These are phyloP conservation scores for Stegodyphus mimosarum DNA, from an alignment of 1,140 invertebrate species.

Conservation along the genomic window DNA sequence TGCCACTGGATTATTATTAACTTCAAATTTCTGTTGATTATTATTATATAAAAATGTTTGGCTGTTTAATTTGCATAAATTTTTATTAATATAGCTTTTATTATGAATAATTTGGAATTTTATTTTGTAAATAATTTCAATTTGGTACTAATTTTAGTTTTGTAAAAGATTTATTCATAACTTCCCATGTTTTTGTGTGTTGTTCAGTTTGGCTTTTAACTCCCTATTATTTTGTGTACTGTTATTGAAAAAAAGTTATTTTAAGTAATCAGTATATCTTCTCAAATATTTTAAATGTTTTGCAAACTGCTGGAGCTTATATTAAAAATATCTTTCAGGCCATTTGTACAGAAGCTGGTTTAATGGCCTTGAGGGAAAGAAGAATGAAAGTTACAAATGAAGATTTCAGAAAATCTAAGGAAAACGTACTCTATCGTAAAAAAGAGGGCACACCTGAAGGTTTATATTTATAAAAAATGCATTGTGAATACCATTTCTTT, in stretches of 20 bases:
- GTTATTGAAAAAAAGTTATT: neutral
- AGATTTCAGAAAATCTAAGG: conserved; percentile 99
- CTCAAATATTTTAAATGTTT: neutral
- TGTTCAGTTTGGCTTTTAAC: neutral
- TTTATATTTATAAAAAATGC: conserved; percentile 85
- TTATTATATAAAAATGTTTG: too few relatives aligned
- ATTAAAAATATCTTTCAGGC: conserved; percentile 75
- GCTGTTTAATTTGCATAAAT: too few relatives aligned
- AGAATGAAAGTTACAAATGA: conserved; percentile 99
- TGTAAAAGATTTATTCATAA: too few relatives aligned
- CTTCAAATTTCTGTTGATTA: too few relatives aligned
- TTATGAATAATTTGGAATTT: too few relatives aligned
- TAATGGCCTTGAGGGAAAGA: conserved; percentile 96
- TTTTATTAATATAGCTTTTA: too few relatives aligned
- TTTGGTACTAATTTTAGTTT: too few relatives aligned
- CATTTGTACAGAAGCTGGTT: conserved; percentile 99
- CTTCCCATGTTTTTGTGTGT: too few relatives aligned
- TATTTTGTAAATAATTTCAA: too few relatives aligned
- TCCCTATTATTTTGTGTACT: neutral
- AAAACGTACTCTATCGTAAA: conserved; percentile 98
- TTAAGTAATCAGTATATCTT: neutral
- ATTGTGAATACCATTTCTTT: neutral
- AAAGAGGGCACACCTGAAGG: conserved; percentile 99
- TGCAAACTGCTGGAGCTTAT: neutral
- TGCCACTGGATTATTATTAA: too few relatives aligned